A percentile compares a stretch with the other conserved stretches of the same genome.
phyloP scores from a whole-genome alignment of 1,140 invertebrate species.

The Caerostris darwini region DNA sequence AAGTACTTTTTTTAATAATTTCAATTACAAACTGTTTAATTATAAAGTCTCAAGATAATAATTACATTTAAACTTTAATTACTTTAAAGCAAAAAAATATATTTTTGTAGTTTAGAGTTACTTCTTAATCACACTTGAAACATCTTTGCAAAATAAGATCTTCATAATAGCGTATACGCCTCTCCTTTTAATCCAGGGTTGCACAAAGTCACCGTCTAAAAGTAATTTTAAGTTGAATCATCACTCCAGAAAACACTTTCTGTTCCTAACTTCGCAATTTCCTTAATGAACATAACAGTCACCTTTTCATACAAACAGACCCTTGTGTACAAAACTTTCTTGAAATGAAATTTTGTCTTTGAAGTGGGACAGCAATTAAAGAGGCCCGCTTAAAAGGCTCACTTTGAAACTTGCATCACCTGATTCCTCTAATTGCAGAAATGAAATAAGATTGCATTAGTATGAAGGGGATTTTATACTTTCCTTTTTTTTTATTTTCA shows the following conservation, averaged over 20 bases:
- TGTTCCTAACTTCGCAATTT: background rate
- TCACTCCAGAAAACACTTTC: background rate
- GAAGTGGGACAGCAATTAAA: background rate
- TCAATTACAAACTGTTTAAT: no score
- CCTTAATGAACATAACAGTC: background rate
- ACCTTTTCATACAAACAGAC: background rate
- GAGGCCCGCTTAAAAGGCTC: background rate
- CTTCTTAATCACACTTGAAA: no score
- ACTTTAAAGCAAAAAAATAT: no score
- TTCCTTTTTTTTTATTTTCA: no score
- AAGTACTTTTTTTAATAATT: no score
- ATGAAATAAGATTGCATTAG: no score
- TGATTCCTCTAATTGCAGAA: background rate
- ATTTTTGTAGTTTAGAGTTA: no score
- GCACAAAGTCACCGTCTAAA: background rate
- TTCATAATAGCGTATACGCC: no score
- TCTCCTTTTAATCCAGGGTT: no score
- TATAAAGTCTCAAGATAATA: no score
- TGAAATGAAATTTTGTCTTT: background rate
- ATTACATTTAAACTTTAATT: no score
- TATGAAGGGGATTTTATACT: no score
- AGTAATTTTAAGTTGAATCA: background rate
- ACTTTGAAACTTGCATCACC: background rate
- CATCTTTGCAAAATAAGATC: background rate
- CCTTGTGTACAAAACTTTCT: background rate